Base-by-base conservation (phyloP, 2,888 invertebrate species). In the Anagyrus pseudococci region DNA sequence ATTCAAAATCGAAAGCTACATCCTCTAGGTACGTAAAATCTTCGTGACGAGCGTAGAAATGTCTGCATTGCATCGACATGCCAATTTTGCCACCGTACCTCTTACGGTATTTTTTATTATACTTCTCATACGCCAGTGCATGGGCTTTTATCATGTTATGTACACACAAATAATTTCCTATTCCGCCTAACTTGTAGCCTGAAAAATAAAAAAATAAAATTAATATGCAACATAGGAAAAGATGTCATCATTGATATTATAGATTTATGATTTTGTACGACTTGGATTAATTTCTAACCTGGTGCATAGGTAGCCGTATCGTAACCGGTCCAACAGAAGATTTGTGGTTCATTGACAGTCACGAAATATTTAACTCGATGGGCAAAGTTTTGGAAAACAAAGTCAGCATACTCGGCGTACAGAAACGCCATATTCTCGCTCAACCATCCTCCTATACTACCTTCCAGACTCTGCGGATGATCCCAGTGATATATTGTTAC, bases 271-370 rank as follows among this genome's bases (percentile, higher is more conserved):
- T 37, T 13, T 37, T 37, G 10, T 37, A 29, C 29, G 10, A 29
- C 6, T 10, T 29, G 10, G 29, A 29, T 4, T 29, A 29, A 10
- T 29, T 29, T 29, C 2, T 22, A 47, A 56, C 58, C 58, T 2
- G 58, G 52, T 7, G 58, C 26, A 19, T 22, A 17, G 4, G 10
- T 2, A 22, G 40, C 46, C 3, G 0, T 2, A 0, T 57, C 85
- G 69, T 87, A 88, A 2, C 85, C 85, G 68, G 82, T 81, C 61
- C 82, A 3, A 71, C 86, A 85, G 20, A 84, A 80, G 68, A 83
- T 82, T 77, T 82, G 83, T 1, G 92, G 91, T 75, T 93, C 93
- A 75, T 93, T 93, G 68, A 92, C 85, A 0, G 92, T 92, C 7
- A 90, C 85, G 89, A 92, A 92, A 58, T 84, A 84, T 76, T 73